phyloP scores from a whole-genome alignment of 2,113 vertebrate genomes.

The Eulacestoma nigropectus region DNA sequence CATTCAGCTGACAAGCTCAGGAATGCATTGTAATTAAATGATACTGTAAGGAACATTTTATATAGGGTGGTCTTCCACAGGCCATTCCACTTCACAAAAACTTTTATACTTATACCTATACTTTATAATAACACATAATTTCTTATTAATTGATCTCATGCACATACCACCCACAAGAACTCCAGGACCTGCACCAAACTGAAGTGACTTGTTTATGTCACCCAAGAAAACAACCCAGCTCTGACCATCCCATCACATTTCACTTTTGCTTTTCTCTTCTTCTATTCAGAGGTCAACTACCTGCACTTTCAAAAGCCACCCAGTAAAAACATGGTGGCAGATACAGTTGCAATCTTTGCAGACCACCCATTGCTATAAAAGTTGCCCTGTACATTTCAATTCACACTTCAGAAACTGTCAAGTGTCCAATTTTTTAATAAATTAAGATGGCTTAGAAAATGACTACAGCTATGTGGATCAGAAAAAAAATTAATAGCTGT shows the following conservation, averaged over 20 bases:
- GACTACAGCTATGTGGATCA: neutral
- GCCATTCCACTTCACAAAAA: neutral
- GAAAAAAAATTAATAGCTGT: neutral
- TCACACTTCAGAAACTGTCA: neutral
- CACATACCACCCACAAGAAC: neutral
- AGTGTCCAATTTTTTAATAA: neutral
- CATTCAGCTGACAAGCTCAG: neutral
- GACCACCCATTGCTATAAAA: neutral
- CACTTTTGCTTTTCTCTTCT: neutral
- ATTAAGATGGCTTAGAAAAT: neutral
- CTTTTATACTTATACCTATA: neutral
- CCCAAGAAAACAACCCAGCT: neutral
- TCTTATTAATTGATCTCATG: neutral
- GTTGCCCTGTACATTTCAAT: neutral
- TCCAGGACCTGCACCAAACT: neutral
- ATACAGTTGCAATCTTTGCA: neutral
- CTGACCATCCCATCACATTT: neutral
- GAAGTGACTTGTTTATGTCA: neutral
- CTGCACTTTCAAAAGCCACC: neutral
- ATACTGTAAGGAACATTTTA: neutral
- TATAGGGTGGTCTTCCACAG: neutral
- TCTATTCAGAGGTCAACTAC: neutral
- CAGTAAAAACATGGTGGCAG: neutral
- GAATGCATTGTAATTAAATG: neutral
- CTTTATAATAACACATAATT: neutral